Percentiles rank a stretch among this genome's conserved stretches.
These are phyloP conservation scores for Heloderma charlesbogerti DNA, from an alignment of 2,113 vertebrate species.

Conservation along the genomic window DNA sequence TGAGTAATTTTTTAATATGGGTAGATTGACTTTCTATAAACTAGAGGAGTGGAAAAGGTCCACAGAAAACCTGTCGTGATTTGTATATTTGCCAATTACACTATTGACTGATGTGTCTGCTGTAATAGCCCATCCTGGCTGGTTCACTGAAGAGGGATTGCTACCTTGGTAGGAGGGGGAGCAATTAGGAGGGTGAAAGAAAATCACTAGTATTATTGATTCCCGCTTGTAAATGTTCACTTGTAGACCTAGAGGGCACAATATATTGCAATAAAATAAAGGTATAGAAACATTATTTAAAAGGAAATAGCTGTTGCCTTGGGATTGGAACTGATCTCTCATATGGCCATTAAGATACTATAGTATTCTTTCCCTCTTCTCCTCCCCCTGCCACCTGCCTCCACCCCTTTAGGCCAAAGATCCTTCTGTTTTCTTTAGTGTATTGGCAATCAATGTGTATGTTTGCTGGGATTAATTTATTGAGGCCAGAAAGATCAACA, in stretches of 20 bases:
- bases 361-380: conserved; percentile 29
- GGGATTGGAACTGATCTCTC: conserved; percentile 59
- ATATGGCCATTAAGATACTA: conserved; percentile 36
- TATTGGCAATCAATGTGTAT: conserved; percentile 63
- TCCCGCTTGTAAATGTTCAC: conserved; percentile 66
- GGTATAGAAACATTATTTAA: conserved; percentile 48
- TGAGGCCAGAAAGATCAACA: conserved; percentile 55
- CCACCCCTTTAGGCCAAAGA: conserved; percentile 37
- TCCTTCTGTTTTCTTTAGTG: conserved; percentile 53
- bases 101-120: conserved; percentile 5
- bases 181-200: conserved; percentile 48
- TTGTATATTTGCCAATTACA: conserved; percentile 12
- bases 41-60: neutral
- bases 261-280: conserved; percentile 65
- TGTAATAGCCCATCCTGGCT: conserved; percentile 10
- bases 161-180: neutral
- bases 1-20: neutral
- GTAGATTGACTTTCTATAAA: neutral
- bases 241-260: conserved; percentile 60
- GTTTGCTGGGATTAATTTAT: conserved; percentile 48
- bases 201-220: conserved; percentile 48
- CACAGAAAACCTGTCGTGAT: conserved; percentile 16
- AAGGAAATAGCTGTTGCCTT: conserved; percentile 60
- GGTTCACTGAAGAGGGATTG: conserved; percentile 41
- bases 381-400: neutral